Percentiles rank a stretch among this genome's conserved stretches.
Conservation (phyloP, 30 jellyfish, hydroid and myxozoan genomes). For the Sanderia malayensis region DNA sequence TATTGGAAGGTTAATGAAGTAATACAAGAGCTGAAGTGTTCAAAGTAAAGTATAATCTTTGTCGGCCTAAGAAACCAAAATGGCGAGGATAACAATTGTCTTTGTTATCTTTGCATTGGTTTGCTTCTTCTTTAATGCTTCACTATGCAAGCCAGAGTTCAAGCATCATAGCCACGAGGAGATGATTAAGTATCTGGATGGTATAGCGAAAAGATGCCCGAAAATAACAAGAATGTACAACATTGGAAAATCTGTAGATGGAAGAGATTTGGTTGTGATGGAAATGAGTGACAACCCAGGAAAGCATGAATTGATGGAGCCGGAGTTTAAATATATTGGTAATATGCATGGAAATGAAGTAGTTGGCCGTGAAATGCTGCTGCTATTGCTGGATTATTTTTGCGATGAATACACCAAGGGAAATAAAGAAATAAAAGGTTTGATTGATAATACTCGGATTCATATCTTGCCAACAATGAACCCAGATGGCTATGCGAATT, state of each 20-base stretch:
- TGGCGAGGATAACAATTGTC: not conserved
- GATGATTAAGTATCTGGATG: slow-evolving; percentile 71
- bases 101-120: not conserved
- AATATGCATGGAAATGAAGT: slow-evolving; percentile 99
- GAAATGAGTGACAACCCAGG: slow-evolving; percentile 96
- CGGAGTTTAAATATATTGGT: slow-evolving; percentile 93
- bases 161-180: slow-evolving; percentile 84
- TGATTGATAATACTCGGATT: slow-evolving; percentile 71
- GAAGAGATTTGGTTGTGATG: slow-evolving; percentile 74
- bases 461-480: slow-evolving; percentile 96
- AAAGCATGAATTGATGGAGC: slow-evolving; percentile 69
- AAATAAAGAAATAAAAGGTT: slow-evolving; percentile 20
- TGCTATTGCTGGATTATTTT: slow-evolving; percentile 68
- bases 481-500: slow-evolving; percentile 93
- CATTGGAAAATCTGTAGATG: slow-evolving; percentile 68
- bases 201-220: slow-evolving; percentile 67
- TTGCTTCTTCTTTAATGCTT: not conserved
- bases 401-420: slow-evolving; percentile 67
- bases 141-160: slow-evolving; percentile 45
- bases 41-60: too few relatives aligned
- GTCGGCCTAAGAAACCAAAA: not conserved
- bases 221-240: slow-evolving; percentile 72
- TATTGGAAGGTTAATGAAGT: too few relatives aligned
- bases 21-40: too few relatives aligned
- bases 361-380: slow-evolving; percentile 92